A percentile compares a stretch with the other conserved stretches of the same genome.
Evolutionary conservation across 2,888 invertebrate species (phyloP).

Genomic region (Cepaea hortensis): DNA sequence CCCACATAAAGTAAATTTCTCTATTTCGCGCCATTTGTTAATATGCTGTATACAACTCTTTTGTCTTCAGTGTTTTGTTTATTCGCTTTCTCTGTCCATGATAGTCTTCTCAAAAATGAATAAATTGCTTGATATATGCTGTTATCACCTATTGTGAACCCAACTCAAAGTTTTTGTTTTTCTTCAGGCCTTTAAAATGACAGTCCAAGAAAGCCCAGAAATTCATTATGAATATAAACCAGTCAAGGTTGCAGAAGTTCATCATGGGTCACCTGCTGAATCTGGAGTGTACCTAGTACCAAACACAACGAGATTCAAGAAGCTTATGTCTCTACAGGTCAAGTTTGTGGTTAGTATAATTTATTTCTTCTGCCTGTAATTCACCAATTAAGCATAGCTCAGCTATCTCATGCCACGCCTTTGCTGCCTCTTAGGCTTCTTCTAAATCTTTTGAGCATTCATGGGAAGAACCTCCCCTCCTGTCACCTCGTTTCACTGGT

Average conservation of each 20-base stretch:
- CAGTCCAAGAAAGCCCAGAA: constrained; percentile 3
- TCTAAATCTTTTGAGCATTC: no score
- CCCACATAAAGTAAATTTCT: neutral
- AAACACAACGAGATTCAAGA: constrained; percentile 47
- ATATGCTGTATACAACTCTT: neutral
- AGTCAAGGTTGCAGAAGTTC: neutral
- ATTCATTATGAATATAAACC: constrained; percentile 38
- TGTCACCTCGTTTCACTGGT: no score
- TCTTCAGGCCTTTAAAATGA: constrained; percentile 23
- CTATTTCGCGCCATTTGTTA: neutral
- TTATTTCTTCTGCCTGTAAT: neutral
- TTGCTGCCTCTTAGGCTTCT: no score
- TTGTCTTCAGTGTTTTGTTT: no score
- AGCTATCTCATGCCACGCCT: no score
- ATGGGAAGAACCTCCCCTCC: no score
- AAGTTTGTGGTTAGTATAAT: constrained; percentile 54
- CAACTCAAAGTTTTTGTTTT: neutral
- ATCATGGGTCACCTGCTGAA: neutral
- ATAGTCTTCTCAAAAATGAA: no score
- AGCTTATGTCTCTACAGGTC: constrained; percentile 55
- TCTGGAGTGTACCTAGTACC: constrained; percentile 46
- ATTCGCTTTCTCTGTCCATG: neutral
- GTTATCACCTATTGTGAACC: neutral
- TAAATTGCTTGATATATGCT: no score
- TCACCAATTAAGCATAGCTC: no score